A percentile compares a stretch with the other conserved stretches of the same genome.
Conservation (phyloP, 1,140 invertebrate species). For the Probaryconus sp. region DNA sequence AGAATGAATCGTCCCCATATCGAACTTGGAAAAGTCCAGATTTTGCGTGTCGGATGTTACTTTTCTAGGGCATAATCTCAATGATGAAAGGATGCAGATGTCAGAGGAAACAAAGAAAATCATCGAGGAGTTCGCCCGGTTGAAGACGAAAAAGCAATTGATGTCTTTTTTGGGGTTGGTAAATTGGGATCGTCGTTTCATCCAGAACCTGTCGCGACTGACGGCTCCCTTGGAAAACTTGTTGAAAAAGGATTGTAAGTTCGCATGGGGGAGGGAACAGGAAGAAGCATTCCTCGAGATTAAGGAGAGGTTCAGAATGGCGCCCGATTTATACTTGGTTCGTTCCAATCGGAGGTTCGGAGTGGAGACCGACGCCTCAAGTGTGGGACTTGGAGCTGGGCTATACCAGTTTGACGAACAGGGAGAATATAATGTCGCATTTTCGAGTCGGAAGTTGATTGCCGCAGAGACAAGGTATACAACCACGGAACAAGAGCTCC, state of each 20-base stretch:
- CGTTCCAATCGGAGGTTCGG: background rate
- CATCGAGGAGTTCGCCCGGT: no score
- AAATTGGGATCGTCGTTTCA: conserved; percentile 9
- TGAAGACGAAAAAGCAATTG: conserved; percentile 38
- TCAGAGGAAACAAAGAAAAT: no score
- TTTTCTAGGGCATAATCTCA: no score
- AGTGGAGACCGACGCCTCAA: conserved; percentile 4
- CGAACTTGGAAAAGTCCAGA: background rate
- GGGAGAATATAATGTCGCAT: conserved; percentile 4
- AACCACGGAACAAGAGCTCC: conserved; percentile 62
- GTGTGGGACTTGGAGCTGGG: background rate
- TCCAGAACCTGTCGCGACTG: background rate
- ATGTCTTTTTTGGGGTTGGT: conserved; percentile 5
- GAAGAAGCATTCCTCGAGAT: conserved; percentile 42
- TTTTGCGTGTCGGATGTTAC: background rate
- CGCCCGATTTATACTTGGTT: background rate
- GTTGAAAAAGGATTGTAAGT: conserved; percentile 6
- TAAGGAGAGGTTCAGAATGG: conserved; percentile 42
- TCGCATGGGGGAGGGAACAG: conserved; percentile 51
- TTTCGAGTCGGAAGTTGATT: conserved; percentile 59
- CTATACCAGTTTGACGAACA: background rate
- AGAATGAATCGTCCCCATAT: background rate
- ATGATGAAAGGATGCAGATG: no score
- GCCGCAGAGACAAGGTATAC: conserved; percentile 70
- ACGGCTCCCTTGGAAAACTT: background rate